Base-by-base conservation (phyloP, 2,113 vertebrate species). In the Microcebus jonahi region DNA sequence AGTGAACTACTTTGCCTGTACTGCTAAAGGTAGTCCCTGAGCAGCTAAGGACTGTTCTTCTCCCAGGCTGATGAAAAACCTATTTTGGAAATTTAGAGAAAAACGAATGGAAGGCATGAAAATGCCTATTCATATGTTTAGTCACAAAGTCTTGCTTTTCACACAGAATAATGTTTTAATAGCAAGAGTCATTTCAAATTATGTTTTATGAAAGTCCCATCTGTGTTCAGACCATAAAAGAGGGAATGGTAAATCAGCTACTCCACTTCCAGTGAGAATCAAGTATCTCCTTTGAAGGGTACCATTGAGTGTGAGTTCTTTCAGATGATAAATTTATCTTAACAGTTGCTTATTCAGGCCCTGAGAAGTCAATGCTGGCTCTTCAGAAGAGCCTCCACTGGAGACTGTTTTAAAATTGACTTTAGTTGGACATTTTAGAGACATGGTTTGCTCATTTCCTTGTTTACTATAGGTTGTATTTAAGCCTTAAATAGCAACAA, bases 401-500 rank as follows among this genome's bases (percentile, higher is more conserved):
- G 55, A 96, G 48, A 93, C 39, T 75, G 65, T 95, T 96, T 97
- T 61, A 80, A 97, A 97, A 94, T 71, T 90, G 55, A 65, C 77
- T 92, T 77, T 79, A 92, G 71, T 39, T 96, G 82, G 63, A 90
- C 76, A 92, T 86, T 96, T 96, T 77, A 92, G 77, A 96, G 53
- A 12, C 68, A 85, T 34, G 34, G 31, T 82, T 96, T 95, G 76
- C 94, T 96, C 76, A 86, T 73, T 96, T 96, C 53, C 50, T 68
- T 85, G 63, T 87, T 93, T 97, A 93, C 79, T 93, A 4, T 76
- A 97, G 87, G 48, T 95, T 95, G 65, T 83, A 87, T 83, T 96
- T 97, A 91, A 93, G 70, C 59, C 84, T 55, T 70, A 94, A 97
- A 97, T 87, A 95, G 97, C 79, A 97, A 93, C 85, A 91, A 70